Percentiles rank a stretch among this genome's conserved stretches.
These are phyloP conservation scores for Ailurus styani DNA, from an alignment of 2,113 vertebrate genomes.

Conservation along the genomic window DNA sequence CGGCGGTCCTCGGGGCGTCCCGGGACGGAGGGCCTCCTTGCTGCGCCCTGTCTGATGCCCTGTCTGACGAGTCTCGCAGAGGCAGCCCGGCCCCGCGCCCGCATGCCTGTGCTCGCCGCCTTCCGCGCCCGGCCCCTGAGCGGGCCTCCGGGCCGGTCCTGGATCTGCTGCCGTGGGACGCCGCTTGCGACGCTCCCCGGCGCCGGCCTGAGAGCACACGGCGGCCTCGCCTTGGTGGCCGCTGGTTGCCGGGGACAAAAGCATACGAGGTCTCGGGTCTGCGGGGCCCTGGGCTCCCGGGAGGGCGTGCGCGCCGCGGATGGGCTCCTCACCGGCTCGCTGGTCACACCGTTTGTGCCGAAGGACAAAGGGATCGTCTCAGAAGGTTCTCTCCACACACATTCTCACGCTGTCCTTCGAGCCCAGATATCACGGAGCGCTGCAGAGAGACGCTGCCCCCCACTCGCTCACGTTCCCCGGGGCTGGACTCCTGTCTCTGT, in stretches of 20 bases:
- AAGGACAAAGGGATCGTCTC: not conserved
- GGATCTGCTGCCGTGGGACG: not conserved
- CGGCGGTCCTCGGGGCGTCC: not conserved
- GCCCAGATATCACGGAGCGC: not conserved
- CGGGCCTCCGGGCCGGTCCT: too few species aligned
- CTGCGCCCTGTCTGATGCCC: too few species aligned
- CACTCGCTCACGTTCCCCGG: not conserved
- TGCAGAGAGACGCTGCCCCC: not conserved
- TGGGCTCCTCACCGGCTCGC: accelerated
- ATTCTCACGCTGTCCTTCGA: not conserved
- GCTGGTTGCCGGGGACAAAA: not conserved
- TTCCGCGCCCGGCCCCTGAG: not conserved
- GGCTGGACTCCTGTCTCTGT: not conserved
- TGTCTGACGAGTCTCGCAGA: accelerated
- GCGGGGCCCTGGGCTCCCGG: not conserved
- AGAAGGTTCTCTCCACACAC: not conserved
- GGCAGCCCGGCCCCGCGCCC: not conserved
- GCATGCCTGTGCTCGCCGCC: not conserved
- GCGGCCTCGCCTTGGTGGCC: not conserved
- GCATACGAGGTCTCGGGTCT: accelerated
- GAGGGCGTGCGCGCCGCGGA: accelerated
- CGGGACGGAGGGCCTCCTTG: not conserved
- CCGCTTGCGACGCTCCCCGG: not conserved
- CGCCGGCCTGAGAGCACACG: not conserved
- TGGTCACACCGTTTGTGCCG: accelerated